Evolutionary conservation across 2,888 invertebrate genomes (phyloP).

Genomic region (Nebria brevicollis): DNA sequence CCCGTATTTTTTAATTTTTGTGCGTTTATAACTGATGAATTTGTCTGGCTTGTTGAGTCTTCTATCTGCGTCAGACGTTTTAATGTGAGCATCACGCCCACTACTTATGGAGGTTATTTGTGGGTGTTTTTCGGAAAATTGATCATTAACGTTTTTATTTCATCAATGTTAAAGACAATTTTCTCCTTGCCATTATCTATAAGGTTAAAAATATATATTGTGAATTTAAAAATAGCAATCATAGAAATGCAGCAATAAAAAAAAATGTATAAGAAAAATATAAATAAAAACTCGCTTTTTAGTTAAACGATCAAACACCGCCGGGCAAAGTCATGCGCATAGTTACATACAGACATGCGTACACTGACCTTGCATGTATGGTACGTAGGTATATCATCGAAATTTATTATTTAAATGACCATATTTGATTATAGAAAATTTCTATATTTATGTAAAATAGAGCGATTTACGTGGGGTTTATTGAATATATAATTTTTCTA

Average conservation of each 20-base stretch:
- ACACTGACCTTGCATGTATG: background rate
- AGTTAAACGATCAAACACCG: no score
- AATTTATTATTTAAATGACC: background rate
- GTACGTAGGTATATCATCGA: background rate
- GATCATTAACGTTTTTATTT: background rate
- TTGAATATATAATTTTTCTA: no score
- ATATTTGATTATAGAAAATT: background rate
- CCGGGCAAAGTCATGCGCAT: no score
- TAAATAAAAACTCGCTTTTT: no score
- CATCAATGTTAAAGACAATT: no score
- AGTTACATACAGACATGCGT: no score
- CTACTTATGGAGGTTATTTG: background rate
- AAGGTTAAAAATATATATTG: no score
- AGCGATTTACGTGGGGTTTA: background rate
- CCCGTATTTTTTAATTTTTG: background rate
- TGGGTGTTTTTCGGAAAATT: background rate
- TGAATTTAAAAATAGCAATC: no score
- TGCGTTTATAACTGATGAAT: constrained; percentile 13
- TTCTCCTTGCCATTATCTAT: no score
- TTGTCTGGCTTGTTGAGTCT: background rate
- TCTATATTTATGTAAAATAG: background rate
- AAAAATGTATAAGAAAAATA: no score
- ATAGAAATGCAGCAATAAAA: no score
- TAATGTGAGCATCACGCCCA: background rate
- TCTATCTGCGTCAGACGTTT: background rate